Percentiles rank a stretch among this genome's conserved stretches.
phyloP scores from a whole-genome alignment of 1,140 invertebrate species.

The Drosophila arawakana region DNA sequence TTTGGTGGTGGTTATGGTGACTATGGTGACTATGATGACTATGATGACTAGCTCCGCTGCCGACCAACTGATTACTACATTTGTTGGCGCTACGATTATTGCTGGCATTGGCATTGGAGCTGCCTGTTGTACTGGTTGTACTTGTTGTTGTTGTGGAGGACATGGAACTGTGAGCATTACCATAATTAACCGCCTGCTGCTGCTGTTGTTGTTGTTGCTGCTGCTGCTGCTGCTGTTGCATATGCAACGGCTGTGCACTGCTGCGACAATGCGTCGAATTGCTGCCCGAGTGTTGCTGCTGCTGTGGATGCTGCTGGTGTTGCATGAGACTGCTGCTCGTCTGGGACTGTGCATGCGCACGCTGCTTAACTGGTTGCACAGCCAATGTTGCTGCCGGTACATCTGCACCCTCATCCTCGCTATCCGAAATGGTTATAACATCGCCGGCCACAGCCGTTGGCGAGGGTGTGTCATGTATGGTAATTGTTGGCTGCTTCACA shows the following conservation, averaged over 20 bases:
- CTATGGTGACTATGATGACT: slow-evolving; percentile 53
- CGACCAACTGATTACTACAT: slow-evolving; percentile 50
- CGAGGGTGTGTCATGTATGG: slow-evolving; percentile 96
- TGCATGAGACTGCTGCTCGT: slow-evolving; percentile 77
- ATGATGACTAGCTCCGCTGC: slow-evolving; percentile 49
- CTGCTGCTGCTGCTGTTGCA: slow-evolving; percentile 36
- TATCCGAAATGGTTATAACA: slow-evolving; percentile 98
- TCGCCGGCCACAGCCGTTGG: slow-evolving; percentile 88
- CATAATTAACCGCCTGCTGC: slow-evolving; percentile 71
- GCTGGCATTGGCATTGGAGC: slow-evolving; percentile 50
- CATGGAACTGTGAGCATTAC: slow-evolving; percentile 66
- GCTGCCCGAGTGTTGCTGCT: slow-evolving; percentile 52
- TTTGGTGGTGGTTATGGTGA: slow-evolving; percentile 22
- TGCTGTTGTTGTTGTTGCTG: slow-evolving; percentile 55
- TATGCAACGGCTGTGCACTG: slow-evolving; percentile 50
- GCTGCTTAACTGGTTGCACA: slow-evolving; percentile 79
- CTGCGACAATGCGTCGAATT: slow-evolving; percentile 52
- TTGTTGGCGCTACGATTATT: slow-evolving; percentile 39
- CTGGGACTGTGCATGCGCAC: slow-evolving; percentile 85
- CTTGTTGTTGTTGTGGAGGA: slow-evolving; percentile 44
- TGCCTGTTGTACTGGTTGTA: slow-evolving; percentile 41
- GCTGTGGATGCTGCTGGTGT: slow-evolving; percentile 51
- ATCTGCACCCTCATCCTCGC: slow-evolving; percentile 93
- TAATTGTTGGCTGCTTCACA: slow-evolving; percentile 88
- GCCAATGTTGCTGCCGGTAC: slow-evolving; percentile 49